phyloP scores from a whole-genome alignment of 2,113 vertebrate species.

The Archocentrus centrarchus region DNA sequence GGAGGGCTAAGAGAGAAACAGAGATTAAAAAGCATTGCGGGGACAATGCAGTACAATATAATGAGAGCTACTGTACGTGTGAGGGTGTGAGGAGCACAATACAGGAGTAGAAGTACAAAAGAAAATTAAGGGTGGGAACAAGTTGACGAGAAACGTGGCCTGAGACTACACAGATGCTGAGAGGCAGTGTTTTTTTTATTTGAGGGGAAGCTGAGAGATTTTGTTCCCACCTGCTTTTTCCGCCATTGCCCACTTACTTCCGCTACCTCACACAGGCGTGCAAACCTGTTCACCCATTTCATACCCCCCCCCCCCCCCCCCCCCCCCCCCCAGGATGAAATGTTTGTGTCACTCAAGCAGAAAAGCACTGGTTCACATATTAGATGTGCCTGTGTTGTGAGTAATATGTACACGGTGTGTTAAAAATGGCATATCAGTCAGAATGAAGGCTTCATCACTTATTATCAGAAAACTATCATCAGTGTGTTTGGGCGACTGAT shows the following conservation, averaged over 20 bases:
- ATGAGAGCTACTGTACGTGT: background rate
- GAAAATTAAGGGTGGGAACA: background rate
- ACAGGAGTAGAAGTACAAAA: background rate
- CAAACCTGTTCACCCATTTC: constrained; percentile 3
- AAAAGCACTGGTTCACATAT: constrained; percentile 9
- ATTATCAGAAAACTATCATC: background rate
- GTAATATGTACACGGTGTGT: background rate
- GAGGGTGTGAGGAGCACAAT: background rate
- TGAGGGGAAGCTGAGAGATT: constrained; percentile 42
- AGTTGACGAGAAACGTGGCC: background rate
- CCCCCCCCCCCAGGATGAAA: background rate
- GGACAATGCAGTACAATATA: background rate
- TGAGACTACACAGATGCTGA: constrained; percentile 4
- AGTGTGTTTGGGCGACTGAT: background rate
- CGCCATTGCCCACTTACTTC: constrained; percentile 43
- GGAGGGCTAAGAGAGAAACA: background rate
- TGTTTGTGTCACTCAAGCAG: constrained; percentile 23
- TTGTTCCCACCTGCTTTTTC: constrained; percentile 60
- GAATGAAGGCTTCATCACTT: background rate
- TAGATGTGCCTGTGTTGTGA: background rate
- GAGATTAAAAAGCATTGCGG: background rate
- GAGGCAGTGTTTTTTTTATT: background rate
- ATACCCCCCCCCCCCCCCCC: background rate
- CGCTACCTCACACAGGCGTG: constrained; percentile 1
- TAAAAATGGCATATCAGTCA: background rate